Evolutionary conservation across 2,797 vertebrate genomes (phyloP), one percentile per base, ranked within the genome.

Genomic region (Melanotaenia boesemani): DNA sequence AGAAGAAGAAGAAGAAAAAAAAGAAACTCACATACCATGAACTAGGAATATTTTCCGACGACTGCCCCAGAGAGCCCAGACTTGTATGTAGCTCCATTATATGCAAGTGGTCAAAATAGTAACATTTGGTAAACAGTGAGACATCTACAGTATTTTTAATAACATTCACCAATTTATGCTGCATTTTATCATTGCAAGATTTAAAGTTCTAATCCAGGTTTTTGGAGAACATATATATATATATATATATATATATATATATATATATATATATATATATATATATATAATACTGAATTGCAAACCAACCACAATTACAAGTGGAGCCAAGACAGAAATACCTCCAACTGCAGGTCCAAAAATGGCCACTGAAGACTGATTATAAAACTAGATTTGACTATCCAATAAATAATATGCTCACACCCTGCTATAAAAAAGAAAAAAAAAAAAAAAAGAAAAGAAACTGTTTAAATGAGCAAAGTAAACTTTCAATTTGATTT

Each of bases 1-100:
- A 74, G 44, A 63, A 68, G 59, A 41, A 54, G n/a, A n/a, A n/a
- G n/a, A n/a, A n/a, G n/a, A 59, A 73, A 56, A 28, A 44, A 32
- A 46, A 46, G 44, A 65, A 22, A 26, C 26, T 24, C 26, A 4
- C 24, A 39, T 63, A 24, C 8, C 10, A 52, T 67, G 52, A 71
- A 67, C 39, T 63, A 36, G 28, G 18, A 57, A 2, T 67, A 1
- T 54, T 77, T 36, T 56, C 32, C 30, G 65, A 24, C 69, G 52
- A 5, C 37, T n/a, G n/a, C n/a, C 36, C 36, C 28, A 5, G 56
- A 68, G 28, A 28, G 9, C n/a, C 41, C n/a, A 59, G 32, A 67
- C 63, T 48, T 58, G 13, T 34, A 30, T 26, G 0, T 13, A 36
- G 9, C 46, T 68, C 39, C 34, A 15, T 2, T 24, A 1, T 28